These are phyloP conservation scores for Euplexia lucipara DNA, from an alignment of 2,888 invertebrate genomes.

Conservation along the genomic window DNA sequence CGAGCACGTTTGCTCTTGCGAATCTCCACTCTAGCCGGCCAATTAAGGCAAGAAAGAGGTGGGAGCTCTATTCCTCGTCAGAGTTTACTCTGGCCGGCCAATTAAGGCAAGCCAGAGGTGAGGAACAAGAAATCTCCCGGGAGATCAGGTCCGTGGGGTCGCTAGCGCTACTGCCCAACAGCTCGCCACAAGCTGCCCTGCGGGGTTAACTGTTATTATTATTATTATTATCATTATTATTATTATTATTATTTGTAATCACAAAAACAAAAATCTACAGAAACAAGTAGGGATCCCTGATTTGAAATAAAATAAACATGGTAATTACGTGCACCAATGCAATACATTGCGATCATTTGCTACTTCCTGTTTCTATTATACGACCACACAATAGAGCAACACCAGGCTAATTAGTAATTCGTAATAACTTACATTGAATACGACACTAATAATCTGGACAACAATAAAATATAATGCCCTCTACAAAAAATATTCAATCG, in stretches of 20 bases:
- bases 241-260: background rate
- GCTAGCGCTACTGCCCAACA: too few species aligned
- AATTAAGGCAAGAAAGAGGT: too few species aligned
- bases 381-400: conserved; percentile 37
- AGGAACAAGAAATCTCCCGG: too few species aligned
- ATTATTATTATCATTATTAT: too few species aligned
- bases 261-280: background rate
- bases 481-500: conserved; percentile 3
- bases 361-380: conserved; percentile 55
- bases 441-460: conserved; percentile 9
- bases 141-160: too few species aligned
- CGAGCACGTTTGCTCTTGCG: too few species aligned
- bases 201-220: too few species aligned
- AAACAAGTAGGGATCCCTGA: conserved; percentile 30
- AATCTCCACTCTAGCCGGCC: too few species aligned
- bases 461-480: conserved; percentile 2
- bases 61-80: too few species aligned
- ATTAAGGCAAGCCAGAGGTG: too few species aligned
- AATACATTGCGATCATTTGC: conserved; percentile 64
- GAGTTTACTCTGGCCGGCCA: too few species aligned
- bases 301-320: conserved; percentile 30
- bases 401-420: conserved; percentile 41
- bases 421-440: conserved; percentile 30
- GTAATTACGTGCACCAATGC: conserved; percentile 18
- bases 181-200: too few species aligned